Evolutionary conservation across 2,113 vertebrate species (phyloP).

Genomic region (Carollia perspicillata): DNA sequence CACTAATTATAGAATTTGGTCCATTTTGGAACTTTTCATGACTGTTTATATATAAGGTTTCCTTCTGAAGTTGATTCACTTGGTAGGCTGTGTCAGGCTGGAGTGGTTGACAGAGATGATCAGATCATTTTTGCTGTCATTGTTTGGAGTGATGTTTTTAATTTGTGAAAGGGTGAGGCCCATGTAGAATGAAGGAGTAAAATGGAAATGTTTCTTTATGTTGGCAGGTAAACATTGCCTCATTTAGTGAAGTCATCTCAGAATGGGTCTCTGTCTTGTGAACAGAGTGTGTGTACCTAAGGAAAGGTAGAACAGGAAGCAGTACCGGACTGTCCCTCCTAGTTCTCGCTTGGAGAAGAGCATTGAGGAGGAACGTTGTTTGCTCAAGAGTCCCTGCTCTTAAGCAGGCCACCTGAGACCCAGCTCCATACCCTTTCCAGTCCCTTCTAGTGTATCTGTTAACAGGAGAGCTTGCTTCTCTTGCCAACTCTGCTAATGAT

Average conservation of each 20-base stretch:
- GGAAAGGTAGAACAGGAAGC: not conserved
- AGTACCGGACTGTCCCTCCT: not conserved
- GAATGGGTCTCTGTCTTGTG: not conserved
- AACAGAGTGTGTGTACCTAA: not conserved
- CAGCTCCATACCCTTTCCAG: not conserved
- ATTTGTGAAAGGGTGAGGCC: not conserved
- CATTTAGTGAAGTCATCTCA: not conserved
- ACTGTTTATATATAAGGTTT: not conserved
- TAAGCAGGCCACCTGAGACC: not conserved
- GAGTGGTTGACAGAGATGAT: not conserved
- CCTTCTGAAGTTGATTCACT: not conserved
- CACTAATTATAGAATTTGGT: not conserved
- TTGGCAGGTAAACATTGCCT: not conserved
- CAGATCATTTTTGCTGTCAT: not conserved
- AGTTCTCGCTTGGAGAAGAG: not conserved
- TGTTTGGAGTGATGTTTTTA: not conserved
- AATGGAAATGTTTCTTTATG: not conserved
- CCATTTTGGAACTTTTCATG: not conserved
- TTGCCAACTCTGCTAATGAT: not conserved
- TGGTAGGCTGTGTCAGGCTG: not conserved
- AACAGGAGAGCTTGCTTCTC: not conserved
- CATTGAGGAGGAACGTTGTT: not conserved
- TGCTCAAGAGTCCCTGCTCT: not conserved
- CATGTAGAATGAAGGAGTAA: not conserved
- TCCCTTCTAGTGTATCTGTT: fast-evolving